A percentile compares a stretch with the other conserved stretches of the same genome.
phyloP scores from a whole-genome alignment of 2,888 invertebrate species.

The Adelognathus sp. region DNA sequence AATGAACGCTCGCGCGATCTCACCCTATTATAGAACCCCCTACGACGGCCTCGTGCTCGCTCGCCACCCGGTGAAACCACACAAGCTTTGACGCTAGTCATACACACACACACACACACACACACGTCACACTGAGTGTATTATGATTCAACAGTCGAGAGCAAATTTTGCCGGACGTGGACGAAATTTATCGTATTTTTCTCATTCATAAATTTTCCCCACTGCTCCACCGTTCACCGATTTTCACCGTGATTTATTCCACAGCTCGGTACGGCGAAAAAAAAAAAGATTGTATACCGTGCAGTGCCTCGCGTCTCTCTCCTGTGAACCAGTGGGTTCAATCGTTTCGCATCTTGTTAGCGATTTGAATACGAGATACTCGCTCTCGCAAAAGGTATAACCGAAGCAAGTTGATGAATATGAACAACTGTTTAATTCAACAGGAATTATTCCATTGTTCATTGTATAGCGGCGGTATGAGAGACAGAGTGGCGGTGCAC shows the following conservation, averaged over 20 bases:
- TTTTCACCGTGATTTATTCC: neutral
- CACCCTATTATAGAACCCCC: conserved; percentile 17
- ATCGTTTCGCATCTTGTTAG: conserved; percentile 22
- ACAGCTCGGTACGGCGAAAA: no score
- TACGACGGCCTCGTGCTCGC: conserved; percentile 7
- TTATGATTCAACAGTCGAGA: no score
- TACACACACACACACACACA: no score
- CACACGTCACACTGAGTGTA: no score
- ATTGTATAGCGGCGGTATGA: conserved; percentile 58
- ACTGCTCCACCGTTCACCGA: no score
- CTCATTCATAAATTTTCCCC: neutral
- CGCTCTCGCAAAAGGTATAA: conserved; percentile 7
- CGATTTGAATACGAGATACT: conserved; percentile 50
- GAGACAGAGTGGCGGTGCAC: conserved; percentile 12
- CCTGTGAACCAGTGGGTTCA: neutral
- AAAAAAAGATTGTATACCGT: neutral
- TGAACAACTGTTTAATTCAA: conserved; percentile 70
- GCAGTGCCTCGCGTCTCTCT: neutral
- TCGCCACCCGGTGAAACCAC: conserved; percentile 41
- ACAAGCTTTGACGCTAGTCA: conserved; percentile 33
- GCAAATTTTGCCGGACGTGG: no score
- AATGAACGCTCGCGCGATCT: conserved; percentile 31
- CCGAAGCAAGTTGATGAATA: conserved; percentile 62
- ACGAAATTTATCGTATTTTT: no score
- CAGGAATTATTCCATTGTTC: conserved; percentile 65